Base-by-base conservation (phyloP, 2,113 vertebrate species). In the Mandrillus leucophaeus region DNA sequence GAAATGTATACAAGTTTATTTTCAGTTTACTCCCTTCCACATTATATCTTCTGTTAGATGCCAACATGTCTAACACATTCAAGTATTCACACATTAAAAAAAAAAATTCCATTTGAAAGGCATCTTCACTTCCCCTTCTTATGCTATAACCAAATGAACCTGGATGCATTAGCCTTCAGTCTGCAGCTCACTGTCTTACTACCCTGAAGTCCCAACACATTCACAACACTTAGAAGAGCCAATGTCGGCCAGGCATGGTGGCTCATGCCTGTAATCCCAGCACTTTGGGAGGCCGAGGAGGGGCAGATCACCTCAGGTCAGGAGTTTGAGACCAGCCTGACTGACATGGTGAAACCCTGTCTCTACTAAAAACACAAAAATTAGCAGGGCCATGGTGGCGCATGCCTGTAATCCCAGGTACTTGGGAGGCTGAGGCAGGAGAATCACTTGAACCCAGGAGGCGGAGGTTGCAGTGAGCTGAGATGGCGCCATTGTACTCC, bases 1-100 rank as follows among this genome's bases (percentile, higher is more conserved):
- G 96, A 95, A 91, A 95, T 57, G 57, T 45, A 76, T 55, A 94
- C 70, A 59, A 48, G 59, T 75, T 96, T 90, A 93, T 96, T 68
- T 97, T 97, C 80, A 88, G 86, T 83, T 79, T 88, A 92, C 68
- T 80, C 61, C 66, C 68, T 93, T 93, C 55, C 55, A 95, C 40
- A 85, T 68, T 81, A 16, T 48, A 85, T 30, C 92, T 83, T 70
- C 78, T 45, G 59, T 88, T 76, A 92, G 48, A 81, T 18, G 40
- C 59, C 84, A 96, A 82, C 57, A 88, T 43, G 45, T 59, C 85
- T 81, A 84, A 95, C 72, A 96, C 38, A 86, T 70, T 94, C 45
- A 89, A 92, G 81, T 79, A 87, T 30, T 93, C 86, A 68, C 52
- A 92, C 43, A 90, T 68, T 86, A 25, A 40, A 80, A 86, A 80